Evolutionary conservation across 2,888 invertebrate species (phyloP).

Genomic region (Syritta pipiens): DNA sequence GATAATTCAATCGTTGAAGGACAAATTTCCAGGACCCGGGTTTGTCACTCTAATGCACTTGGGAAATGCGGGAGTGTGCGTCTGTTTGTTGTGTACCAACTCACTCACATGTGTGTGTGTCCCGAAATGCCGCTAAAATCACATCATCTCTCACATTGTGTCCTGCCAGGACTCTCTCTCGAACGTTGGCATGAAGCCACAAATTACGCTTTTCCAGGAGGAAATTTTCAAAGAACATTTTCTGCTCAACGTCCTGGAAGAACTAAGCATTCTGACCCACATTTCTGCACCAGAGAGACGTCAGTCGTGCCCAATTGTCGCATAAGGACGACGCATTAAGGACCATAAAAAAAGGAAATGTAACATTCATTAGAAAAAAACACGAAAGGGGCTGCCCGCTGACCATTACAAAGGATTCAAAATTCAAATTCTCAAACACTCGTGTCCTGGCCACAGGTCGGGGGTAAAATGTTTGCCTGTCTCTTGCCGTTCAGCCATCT

Average conservation of each 20-base stretch:
- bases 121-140: conserved; percentile 31
- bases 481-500: conserved; percentile 1
- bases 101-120: conserved; percentile 45
- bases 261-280: conserved; percentile 54
- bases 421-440: conserved; percentile 30
- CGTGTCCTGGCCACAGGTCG: conserved; percentile 17
- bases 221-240: conserved; percentile 49
- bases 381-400: conserved; percentile 36
- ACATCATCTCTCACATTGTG: conserved; percentile 14
- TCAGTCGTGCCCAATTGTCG: background rate
- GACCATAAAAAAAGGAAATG: no score
- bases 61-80: background rate
- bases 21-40: conserved; percentile 9
- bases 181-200: no score
- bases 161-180: no score
- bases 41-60: conserved; percentile 46
- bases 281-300: conserved; percentile 15
- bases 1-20: conserved; percentile 41
- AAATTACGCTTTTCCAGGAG: conserved; percentile 22
- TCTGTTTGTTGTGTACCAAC: no score
- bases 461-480: conserved; percentile 22
- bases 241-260: conserved; percentile 44
- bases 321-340: no score
- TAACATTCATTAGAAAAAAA: conserved; percentile 38
- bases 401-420: background rate